phyloP scores from a whole-genome alignment of 2,888 invertebrate species.

The Lagria hirta region DNA sequence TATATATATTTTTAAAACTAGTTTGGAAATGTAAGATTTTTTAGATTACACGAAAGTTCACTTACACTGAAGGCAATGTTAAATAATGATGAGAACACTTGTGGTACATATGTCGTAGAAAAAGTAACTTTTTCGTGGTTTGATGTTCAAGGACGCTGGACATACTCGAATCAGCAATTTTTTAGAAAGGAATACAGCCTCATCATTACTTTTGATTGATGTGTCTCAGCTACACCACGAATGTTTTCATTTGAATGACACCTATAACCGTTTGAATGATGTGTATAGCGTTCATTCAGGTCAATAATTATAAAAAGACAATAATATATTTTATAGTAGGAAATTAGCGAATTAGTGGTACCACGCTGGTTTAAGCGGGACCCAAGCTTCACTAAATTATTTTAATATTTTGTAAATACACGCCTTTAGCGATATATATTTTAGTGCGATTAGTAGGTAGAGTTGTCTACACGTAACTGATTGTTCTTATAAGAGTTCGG shows the following conservation, averaged over 20 bases:
- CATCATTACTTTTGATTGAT: too few relatives aligned
- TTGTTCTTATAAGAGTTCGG: conserved; percentile 25
- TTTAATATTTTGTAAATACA: conserved; percentile 29
- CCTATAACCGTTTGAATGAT: too few relatives aligned
- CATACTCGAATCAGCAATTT: too few relatives aligned
- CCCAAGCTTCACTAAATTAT: conserved; percentile 28
- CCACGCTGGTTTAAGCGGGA: conserved; percentile 33
- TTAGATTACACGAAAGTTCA: too few relatives aligned
- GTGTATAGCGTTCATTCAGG: conserved; percentile 32
- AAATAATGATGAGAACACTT: too few relatives aligned
- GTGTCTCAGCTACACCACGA: conserved; percentile 10
- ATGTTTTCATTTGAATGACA: conserved; percentile 3
- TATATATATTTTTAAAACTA: too few relatives aligned
- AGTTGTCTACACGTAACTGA: conserved; percentile 18
- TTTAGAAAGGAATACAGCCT: too few relatives aligned
- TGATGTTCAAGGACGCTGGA: too few relatives aligned
- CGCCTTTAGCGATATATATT: conserved; percentile 16
- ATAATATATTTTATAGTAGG: conserved; percentile 37
- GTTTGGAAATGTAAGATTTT: too few relatives aligned
- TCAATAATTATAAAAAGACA: conserved; percentile 42
- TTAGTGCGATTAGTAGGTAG: conserved; percentile 5
- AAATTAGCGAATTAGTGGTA: conserved; percentile 25
- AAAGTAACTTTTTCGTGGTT: too few relatives aligned
- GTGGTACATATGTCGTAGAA: too few relatives aligned
- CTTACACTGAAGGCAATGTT: too few relatives aligned